A percentile compares a stretch with the other conserved stretches of the same genome.
Evolutionary conservation across 2,888 invertebrate species (phyloP).

Genomic region (Pollenia angustigena): DNA sequence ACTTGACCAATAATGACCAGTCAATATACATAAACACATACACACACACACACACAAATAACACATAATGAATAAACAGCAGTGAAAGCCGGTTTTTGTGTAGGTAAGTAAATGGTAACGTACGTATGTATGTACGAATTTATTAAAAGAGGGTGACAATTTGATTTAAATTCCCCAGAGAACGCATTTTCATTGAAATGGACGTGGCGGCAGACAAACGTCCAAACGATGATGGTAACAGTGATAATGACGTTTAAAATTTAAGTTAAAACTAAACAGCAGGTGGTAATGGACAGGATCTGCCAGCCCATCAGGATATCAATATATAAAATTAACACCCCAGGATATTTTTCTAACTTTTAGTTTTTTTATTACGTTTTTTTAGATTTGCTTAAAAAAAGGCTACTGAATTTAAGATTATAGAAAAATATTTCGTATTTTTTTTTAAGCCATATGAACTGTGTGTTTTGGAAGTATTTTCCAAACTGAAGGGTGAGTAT

Average conservation of each 20-base stretch:
- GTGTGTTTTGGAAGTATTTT: not conserved
- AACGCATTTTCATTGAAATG: conserved; percentile 13
- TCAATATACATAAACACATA: conserved; percentile 2
- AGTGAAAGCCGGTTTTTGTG: not conserved
- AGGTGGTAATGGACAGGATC: conserved; percentile 50
- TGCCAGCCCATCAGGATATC: conserved; percentile 63
- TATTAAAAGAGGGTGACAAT: conserved; percentile 49
- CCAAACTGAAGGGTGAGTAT: conserved; percentile 7
- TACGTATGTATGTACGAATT: conserved; percentile 1
- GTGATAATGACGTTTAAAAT: conserved; percentile 41
- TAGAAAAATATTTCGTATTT: conserved; percentile 6
- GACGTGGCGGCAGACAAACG: conserved; percentile 27
- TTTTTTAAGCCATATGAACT: not conserved
- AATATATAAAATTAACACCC: conserved; percentile 61
- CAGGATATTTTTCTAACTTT: conserved; percentile 40
- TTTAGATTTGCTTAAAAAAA: not conserved
- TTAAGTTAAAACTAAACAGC: conserved; percentile 50
- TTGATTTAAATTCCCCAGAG: conserved; percentile 57
- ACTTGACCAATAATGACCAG: conserved; percentile 51
- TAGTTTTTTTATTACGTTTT: not conserved
- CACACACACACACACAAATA: too few species aligned
- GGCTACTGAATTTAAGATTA: conserved; percentile 19
- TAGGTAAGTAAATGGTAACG: not conserved
- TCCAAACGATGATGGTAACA: conserved; percentile 9
- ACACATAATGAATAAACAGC: not conserved